Evolutionary conservation across 2,888 invertebrate species (phyloP).

Genomic region (Drosophila austrosaltans): DNA sequence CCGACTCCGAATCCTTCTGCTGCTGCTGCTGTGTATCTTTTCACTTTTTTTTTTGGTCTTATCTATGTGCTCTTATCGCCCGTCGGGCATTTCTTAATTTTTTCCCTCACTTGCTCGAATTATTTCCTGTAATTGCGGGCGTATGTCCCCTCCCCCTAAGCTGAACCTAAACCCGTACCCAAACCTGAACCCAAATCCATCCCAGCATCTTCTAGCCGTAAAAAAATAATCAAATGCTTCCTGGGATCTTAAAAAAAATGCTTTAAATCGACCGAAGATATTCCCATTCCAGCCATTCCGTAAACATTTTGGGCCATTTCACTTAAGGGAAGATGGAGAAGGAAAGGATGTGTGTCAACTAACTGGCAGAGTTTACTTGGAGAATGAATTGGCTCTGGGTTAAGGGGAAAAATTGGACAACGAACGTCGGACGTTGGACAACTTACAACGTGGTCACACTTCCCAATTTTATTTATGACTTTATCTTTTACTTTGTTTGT

Average conservation of each 20-base stretch:
- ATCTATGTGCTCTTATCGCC: constrained; percentile 65
- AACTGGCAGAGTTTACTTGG: constrained; percentile 36
- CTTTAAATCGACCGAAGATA: constrained; percentile 15
- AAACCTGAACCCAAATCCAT: constrained; percentile 32
- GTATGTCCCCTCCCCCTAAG: constrained; percentile 47
- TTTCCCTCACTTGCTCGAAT: constrained; percentile 62
- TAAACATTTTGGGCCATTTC: constrained; percentile 61
- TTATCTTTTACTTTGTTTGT: constrained; percentile 69
- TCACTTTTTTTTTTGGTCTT: constrained; percentile 61
- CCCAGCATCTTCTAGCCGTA: constrained; percentile 21
- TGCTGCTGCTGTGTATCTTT: constrained; percentile 64
- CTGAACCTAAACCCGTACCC: constrained; percentile 24
- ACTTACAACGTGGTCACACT: constrained; percentile 59
- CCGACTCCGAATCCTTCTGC: constrained; percentile 31
- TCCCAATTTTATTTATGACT: constrained; percentile 78
- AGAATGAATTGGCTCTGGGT: constrained; percentile 65
- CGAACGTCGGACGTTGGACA: constrained; percentile 10
- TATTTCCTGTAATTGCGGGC: constrained; percentile 78
- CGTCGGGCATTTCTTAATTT: constrained; percentile 49
- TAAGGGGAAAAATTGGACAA: constrained; percentile 38
- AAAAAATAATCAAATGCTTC: constrained; percentile 78
- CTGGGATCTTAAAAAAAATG: constrained; percentile 56
- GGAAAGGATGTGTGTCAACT: constrained; percentile 69
- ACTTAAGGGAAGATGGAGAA: constrained; percentile 18
- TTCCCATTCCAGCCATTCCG: constrained; percentile 8